phyloP scores from a whole-genome alignment of 92 coral and sea anemone species.

The Diadumene lineata region DNA sequence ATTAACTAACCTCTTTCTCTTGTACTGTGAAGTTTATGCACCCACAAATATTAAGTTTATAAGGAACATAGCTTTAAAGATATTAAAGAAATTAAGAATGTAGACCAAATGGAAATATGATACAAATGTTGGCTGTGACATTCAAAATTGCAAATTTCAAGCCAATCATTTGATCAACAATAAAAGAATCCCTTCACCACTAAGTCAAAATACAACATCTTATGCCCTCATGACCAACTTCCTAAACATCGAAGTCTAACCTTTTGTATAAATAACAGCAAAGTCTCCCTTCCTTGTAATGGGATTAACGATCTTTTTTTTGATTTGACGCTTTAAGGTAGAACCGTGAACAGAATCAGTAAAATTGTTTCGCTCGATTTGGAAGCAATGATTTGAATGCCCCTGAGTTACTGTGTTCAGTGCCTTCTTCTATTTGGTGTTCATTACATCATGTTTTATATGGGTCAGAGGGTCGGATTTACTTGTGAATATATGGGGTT shows the following conservation, averaged over 20 bases:
- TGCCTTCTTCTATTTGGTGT: slow-evolving; percentile 42
- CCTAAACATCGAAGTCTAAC: slow-evolving; percentile 1
- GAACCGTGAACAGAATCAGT: slow-evolving; percentile 27
- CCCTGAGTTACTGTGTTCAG: slow-evolving; percentile 25
- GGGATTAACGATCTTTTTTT: background rate
- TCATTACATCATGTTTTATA: slow-evolving; percentile 79
- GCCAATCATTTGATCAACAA: too few species aligned
- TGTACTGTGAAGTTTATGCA: too few species aligned
- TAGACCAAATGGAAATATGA: too few species aligned
- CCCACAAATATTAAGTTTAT: too few species aligned
- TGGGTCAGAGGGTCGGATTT: slow-evolving; percentile 65
- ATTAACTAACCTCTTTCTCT: too few species aligned
- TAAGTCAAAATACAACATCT: background rate
- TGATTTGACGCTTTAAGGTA: background rate
- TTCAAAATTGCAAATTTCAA: too few species aligned
- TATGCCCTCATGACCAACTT: background rate
- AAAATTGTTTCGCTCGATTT: slow-evolving; percentile 29
- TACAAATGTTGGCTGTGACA: too few species aligned
- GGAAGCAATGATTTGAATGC: slow-evolving; percentile 49
- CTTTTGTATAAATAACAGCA: background rate
- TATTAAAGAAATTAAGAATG: too few species aligned
- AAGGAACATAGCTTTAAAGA: too few species aligned
- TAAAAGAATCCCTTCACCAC: too few species aligned
- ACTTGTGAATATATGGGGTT: slow-evolving; percentile 16
- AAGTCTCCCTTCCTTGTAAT: background rate